Evolutionary conservation across 2,797 vertebrate genomes (phyloP), one percentile per base, ranked within the genome.

Genomic region (Sebastes vulpes): DNA sequence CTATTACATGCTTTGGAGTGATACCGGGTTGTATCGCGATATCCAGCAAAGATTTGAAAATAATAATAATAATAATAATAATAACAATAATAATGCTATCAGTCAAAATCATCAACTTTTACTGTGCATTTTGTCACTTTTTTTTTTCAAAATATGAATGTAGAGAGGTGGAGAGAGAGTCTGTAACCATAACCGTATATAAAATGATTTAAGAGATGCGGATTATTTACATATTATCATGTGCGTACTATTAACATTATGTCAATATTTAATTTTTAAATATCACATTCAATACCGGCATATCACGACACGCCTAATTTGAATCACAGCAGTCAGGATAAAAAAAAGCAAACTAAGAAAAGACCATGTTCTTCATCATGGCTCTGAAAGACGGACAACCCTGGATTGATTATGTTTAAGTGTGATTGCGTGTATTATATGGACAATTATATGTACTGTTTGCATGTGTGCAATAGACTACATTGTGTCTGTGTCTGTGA

Each of bases 301-400:
- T 28, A 32, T 32, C 9, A 9, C 9, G 32, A n/a, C 53, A 25
- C 53, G 0, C 20, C 54, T 26, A 57, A 1, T n/a, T 58, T 29
- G 74, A 65, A 81, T 80, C 59, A 38, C 4, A 0, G 18, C 0
- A 2, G 46, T 5, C 57, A 31, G 25, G 18, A 56, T 59, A n/a
- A 11, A 28, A 65, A 48, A 48, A 54, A 46, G 10, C 11, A 38
- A 56, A 57, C 26, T 65, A 75, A 79, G 66, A 92, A 88, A 54
- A 88, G 72, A 83, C 3, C 11, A 11, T 8, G 6, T 53, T 73
- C 28, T 53, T 59, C 29, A 20, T 72, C 26, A 1, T 23, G 23
- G 11, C 42, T 68, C 31, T 32, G 14, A 46, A 16, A 46, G 38
- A 18, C 0, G 16, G 63, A 46, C 31, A 52, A 58, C 46, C 48